Conservation (phyloP, 2,113 vertebrate species). For the Kobus ellipsiprymnus region DNA sequence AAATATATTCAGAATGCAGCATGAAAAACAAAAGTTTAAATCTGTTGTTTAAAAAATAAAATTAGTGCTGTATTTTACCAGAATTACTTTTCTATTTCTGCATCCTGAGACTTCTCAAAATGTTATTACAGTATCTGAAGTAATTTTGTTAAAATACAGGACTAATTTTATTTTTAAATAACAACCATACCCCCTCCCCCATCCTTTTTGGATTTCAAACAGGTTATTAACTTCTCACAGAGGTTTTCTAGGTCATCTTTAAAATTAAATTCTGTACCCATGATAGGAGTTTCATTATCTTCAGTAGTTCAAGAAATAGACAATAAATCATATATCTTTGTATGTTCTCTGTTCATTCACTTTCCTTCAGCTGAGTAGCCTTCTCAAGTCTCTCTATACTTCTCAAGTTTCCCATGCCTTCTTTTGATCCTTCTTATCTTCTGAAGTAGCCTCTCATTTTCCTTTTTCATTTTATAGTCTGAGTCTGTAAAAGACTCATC, state of each 20-base stretch:
- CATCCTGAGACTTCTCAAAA: conserved; percentile 46
- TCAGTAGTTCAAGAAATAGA: background rate
- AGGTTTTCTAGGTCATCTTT: conserved; percentile 13
- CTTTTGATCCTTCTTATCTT: background rate
- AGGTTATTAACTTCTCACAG: conserved; percentile 7
- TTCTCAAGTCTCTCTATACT: background rate
- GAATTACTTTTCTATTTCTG: conserved; percentile 39
- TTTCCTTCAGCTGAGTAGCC: background rate
- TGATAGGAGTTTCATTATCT: conserved; percentile 28
- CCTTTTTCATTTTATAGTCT: background rate
- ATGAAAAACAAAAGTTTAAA: conserved; percentile 22
- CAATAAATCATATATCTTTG: background rate
- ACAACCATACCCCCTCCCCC: background rate
- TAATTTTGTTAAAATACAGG: conserved; percentile 57
- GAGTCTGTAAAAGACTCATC: background rate
- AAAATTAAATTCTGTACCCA: background rate
- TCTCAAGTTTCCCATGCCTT: background rate
- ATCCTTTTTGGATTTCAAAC: background rate
- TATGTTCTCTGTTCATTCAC: background rate
- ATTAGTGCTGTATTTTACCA: conserved; percentile 38
- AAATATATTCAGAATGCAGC: background rate
- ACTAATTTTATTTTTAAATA: conserved; percentile 56
- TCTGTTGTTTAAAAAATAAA: conserved; percentile 49
- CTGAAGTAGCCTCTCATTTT: background rate
- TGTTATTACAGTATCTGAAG: conserved; percentile 40